A percentile compares a stretch with the other conserved stretches of the same genome.
Evolutionary conservation across 2,797 vertebrate genomes (phyloP).

Genomic region (Anguilla pacifica): DNA sequence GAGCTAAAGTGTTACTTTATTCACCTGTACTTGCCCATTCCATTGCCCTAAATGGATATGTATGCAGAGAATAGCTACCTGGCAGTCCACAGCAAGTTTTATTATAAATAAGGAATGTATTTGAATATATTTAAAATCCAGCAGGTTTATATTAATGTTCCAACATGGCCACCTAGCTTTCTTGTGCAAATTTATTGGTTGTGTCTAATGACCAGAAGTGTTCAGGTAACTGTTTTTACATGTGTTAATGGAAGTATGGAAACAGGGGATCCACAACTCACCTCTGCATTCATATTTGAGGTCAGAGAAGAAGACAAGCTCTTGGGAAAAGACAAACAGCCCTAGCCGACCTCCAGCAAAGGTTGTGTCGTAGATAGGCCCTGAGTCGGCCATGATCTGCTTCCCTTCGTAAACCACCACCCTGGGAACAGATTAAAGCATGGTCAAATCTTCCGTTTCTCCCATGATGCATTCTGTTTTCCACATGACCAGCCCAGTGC

Average conservation of each 20-base stretch:
- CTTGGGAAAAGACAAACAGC: conserved; percentile 98
- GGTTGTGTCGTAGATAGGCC: conserved; percentile 91
- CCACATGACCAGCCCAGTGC: neutral
- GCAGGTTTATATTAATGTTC: neutral
- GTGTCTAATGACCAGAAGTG: neutral
- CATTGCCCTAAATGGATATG: neutral
- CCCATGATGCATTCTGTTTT: neutral
- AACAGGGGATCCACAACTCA: conserved; percentile 65
- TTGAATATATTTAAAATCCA: neutral
- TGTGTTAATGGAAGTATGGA: neutral
- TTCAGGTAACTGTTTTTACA: too few relatives aligned
- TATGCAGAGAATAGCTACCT: neutral
- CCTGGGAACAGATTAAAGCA: conserved; percentile 65
- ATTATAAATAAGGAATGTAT: neutral
- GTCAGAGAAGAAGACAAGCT: conserved; percentile 97
- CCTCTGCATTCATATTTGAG: conserved; percentile 99
- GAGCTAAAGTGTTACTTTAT: neutral
- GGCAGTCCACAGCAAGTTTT: neutral
- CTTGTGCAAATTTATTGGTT: neutral
- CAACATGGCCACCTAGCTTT: neutral
- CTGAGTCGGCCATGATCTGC: conserved; percentile 97
- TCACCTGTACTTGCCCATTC: too few relatives aligned
- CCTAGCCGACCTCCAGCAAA: conserved; percentile 93
- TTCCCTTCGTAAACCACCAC: conserved; percentile 97
- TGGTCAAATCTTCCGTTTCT: neutral